phyloP scores from a whole-genome alignment of 2,888 invertebrate species.

The Pachydiplax longipennis region DNA sequence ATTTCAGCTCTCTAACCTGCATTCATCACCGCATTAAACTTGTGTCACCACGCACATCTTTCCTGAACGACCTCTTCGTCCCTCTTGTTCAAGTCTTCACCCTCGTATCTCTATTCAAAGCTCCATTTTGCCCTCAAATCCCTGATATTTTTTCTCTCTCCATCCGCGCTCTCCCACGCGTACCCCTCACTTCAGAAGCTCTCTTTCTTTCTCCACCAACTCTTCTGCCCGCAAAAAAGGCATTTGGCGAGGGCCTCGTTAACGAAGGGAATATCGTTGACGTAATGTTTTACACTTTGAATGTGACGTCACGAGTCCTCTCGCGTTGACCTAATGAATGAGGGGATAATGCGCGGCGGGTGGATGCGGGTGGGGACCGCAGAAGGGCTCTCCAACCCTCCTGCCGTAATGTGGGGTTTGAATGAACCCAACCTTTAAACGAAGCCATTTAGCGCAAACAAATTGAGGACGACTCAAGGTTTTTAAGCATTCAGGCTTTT shows the following conservation, averaged over 20 bases:
- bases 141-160: neutral
- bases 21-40: too few species aligned
- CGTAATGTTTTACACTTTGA: neutral
- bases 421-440: conserved; percentile 27
- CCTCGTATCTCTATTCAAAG: neutral
- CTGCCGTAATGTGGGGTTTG: neutral
- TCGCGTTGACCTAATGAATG: conserved; percentile 34
- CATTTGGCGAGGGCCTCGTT: conserved; percentile 9
- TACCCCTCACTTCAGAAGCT: neutral
- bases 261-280: conserved; percentile 6
- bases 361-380: neutral
- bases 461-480: neutral
- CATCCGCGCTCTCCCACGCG: neutral
- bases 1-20: too few species aligned
- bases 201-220: neutral
- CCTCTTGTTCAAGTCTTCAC: neutral
- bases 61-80: too few species aligned
- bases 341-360: neutral
- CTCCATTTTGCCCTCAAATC: neutral
- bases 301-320: conserved; percentile 12
- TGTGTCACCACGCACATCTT: too few species aligned
- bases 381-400: neutral
- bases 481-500: neutral
- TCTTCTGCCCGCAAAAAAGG: neutral
- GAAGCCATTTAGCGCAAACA: conserved; percentile 30